Evolutionary conservation across 1,140 invertebrate genomes (phyloP), one percentile per base, ranked within the genome.

Genomic region (Eriosoma lanigerum): DNA sequence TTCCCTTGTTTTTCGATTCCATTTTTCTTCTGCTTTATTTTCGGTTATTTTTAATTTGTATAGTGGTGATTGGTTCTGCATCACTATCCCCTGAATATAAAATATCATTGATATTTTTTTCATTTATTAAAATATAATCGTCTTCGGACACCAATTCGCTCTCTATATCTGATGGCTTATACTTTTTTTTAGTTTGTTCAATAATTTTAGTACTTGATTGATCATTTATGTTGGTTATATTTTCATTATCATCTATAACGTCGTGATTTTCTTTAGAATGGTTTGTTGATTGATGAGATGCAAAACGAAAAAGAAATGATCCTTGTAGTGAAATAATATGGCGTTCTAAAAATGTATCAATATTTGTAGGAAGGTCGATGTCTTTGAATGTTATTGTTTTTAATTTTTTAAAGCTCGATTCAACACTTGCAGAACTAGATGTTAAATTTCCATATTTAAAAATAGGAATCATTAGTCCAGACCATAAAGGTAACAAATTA

Each of bases 331-430:
- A 58, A 58, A 1, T 58, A 12, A 58, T 58, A 24, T 58, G 21
- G 10, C 24, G 54, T 68, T 68, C 64, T 10, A 68, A 44, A 68
- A 68, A 66, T 17, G 15, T n/a, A 38, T 66, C 62, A 17, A 66
- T 32, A 66, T 38, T 8, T 3, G 32, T 19, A 19, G 62, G 62
- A n/a, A 66, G 24, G 3, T 21, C 10, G 2, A 3, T n/a, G 3
- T 21, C 5, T 26, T 58, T 58, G 8, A 58, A 58, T 13, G 24
- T 58, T 26, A 58, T 26, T 4, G 1, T 58, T 26, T 58, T 26
- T 3, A 26, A 10, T 26, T 66, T 66, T 17, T 66, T 66, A n/a
- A 66, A 66, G 29, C 62, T 66, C 5, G 32, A 66, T 38, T 66
- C n/a, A 17, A 66, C 15, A 19, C 29, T 29, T 66, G 62, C 64